Evolutionary conservation across 30 jellyfish, hydroid and myxozoan species (phyloP), one percentile per base, ranked within the genome.

Genomic region (Nemopilema nomurai): DNA sequence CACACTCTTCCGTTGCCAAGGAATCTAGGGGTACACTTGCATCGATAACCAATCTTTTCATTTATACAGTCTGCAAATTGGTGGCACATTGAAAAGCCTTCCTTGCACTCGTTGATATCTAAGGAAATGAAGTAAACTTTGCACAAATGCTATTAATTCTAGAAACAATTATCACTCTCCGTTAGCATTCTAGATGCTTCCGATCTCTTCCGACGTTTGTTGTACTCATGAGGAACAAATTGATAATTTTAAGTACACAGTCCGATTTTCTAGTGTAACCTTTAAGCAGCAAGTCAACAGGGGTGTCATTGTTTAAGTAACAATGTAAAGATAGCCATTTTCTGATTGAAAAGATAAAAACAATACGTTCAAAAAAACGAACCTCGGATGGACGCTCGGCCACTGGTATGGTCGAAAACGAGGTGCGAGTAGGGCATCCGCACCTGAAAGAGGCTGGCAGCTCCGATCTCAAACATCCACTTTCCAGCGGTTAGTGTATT

Each of bases 1-100:
- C 96, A 87, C 24, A 74, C 62, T 49, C 80, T 78, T 31, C 96
- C 96, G 71, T 78, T 87, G 18, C 96, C 96, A 71, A 77, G 27
- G 57, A 77, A 79, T 31, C 87, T 73, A 22, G 27, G 28, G 6
- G 62, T 30, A 83, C 96, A 87, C 9, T 50, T 23, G 67, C 96
- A 87, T 9, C 49, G 69, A 62, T 78, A 87, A 0, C 96, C 96
- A 0, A 87, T 90, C 16, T 31, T 70, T 26, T 50, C 49, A 31
- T 87, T 87, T 28, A 26, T 26, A 69, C 96, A 87, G 18, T 77
- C 90, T 4, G 96, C 87, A 62, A 76, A 67, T 22, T 68, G 73
- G 28, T 79, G 87, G 51, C 96, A 87, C 3, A 75, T 76, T 28
- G 93, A 26, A 28, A 84, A 23, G 26, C 76, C 33, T n/a, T 51